Evolutionary conservation across 2,888 invertebrate species (phyloP).

Genomic region (Pollenia amentaria): DNA sequence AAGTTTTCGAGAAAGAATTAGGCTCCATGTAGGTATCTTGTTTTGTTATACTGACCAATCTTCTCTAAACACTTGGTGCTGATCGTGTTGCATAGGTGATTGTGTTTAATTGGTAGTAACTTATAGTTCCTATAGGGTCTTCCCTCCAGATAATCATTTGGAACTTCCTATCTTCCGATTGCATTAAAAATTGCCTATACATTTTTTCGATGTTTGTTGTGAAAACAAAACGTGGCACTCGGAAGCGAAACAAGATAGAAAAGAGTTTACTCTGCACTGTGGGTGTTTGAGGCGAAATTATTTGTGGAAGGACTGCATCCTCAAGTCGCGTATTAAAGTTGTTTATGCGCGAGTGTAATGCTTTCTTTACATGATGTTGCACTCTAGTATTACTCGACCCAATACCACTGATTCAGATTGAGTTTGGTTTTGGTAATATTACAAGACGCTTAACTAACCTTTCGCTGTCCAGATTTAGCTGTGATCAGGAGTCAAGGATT

Average conservation of each 20-base stretch:
- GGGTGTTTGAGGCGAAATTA: too few species aligned
- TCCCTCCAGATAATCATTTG: not conserved
- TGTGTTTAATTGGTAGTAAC: not conserved
- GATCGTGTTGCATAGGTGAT: not conserved
- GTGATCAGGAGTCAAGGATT: too few species aligned
- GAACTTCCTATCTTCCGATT: not conserved
- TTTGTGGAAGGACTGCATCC: too few species aligned
- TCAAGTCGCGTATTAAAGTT: too few species aligned
- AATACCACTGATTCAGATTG: too few species aligned
- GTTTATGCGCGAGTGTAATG: too few species aligned
- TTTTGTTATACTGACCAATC: not conserved
- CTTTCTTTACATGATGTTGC: too few species aligned
- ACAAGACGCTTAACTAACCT: too few species aligned
- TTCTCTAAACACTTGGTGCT: too few species aligned
- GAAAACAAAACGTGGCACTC: not conserved
- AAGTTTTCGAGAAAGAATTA: not conserved
- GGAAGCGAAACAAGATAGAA: not conserved
- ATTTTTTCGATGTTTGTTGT: not conserved
- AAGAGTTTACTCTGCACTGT: not conserved
- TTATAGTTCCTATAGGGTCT: not conserved
- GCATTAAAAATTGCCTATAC: not conserved
- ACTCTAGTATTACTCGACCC: too few species aligned
- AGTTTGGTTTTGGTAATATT: too few species aligned
- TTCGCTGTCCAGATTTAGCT: too few species aligned
- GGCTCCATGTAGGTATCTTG: not conserved